Evolutionary conservation across 1,140 invertebrate genomes (phyloP), one percentile per base, ranked within the genome.

Genomic region (Aphidius gifuensis): DNA sequence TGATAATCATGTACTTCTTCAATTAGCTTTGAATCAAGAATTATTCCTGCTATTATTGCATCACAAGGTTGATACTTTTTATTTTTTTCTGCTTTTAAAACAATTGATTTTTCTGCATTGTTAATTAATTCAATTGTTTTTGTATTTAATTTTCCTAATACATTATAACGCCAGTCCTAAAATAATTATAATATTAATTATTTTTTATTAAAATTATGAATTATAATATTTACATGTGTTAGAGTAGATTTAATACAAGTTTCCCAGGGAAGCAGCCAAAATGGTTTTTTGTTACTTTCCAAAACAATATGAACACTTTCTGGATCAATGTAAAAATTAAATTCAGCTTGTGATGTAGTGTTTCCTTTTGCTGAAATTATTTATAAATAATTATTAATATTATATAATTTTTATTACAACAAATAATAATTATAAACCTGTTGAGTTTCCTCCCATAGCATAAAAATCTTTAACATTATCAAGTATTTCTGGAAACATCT

Each of bases 261-360:
- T 73, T 89, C 88, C 87, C 87, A 90, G 5, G 88, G 86, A 6
- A 88, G 70, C 42, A 90, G 74, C 64, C 76, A 82, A 4, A 89
- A 78, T n/a, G 84, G 86, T 64, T 84, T 85, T 55, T 66, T 69
- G 5, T 80, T 75, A 58, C 75, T 82, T 8, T 79, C 76, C 1
- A 93, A 73, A 9, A 91, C 84, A 45, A 92, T 87, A 70, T 86
- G 81, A 0, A 88, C 91, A 39, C 90, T 89, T 80, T 93, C 91
- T 1, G 91, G 90, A 79, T 93, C 91, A 21, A 75, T 74, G 58
- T 84, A 83, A 71, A 94, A 94, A 79, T 94, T 93, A 70, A 90
- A 92, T 76, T 94, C 92, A 7, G 88, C 89, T 49, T 85, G 80
- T 0, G 83, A 69, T 23, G 85, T 85, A n/a, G 83, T 78, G 72